A percentile compares a stretch with the other conserved stretches of the same genome.
phyloP scores from a whole-genome alignment of 2,113 vertebrate species.

The Origma solitaria region DNA sequence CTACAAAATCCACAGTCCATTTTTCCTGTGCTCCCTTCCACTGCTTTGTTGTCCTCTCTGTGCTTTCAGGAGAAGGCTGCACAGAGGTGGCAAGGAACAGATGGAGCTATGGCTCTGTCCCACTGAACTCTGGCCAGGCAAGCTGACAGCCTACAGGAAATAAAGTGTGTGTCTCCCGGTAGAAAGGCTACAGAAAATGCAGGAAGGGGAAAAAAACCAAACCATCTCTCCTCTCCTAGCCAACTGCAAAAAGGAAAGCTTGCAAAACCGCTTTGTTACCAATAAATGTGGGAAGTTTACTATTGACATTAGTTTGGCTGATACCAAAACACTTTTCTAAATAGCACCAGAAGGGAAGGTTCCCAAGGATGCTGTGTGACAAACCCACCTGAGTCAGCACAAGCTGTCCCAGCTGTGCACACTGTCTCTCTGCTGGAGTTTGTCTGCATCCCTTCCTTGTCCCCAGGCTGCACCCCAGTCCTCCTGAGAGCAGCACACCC shows the following conservation, averaged over 20 bases:
- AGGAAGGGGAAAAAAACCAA: neutral
- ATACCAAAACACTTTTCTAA: neutral
- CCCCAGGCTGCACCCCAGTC: fast-evolving
- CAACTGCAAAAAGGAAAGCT: neutral
- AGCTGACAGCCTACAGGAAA: neutral
- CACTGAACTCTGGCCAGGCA: neutral
- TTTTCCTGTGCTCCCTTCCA: neutral
- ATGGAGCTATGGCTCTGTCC: neutral
- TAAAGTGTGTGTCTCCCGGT: neutral
- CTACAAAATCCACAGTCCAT: neutral
- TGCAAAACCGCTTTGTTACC: neutral
- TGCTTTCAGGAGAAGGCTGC: neutral
- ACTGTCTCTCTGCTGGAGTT: neutral
- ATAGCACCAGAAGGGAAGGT: neutral
- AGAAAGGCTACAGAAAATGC: neutral
- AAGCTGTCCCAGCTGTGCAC: neutral
- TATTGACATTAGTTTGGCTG: neutral
- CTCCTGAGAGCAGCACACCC: fast-evolving
- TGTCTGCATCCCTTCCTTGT: neutral
- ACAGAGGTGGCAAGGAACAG: neutral
- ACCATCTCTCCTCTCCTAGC: neutral
- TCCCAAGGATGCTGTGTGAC: neutral
- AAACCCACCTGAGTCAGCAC: neutral
- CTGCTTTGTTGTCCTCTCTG: neutral
- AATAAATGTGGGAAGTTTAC: neutral